A percentile compares a stretch with the other conserved stretches of the same genome.
Conservation (phyloP, 2,113 vertebrate species). For the Amblyornis subalaris region DNA sequence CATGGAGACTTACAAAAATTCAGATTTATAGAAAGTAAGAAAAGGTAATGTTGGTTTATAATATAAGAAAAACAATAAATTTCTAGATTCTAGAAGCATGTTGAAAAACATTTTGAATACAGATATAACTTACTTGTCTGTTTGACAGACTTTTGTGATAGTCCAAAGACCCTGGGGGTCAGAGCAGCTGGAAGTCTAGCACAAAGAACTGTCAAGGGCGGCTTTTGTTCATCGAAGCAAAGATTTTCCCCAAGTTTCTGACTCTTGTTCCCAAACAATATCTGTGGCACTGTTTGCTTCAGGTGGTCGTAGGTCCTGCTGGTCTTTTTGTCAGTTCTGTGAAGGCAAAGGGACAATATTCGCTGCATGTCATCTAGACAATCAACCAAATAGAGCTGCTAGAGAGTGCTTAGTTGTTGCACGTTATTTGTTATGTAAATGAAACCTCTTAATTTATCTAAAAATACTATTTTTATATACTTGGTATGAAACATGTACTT, state of each 20-base stretch:
- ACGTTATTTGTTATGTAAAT: conserved; percentile 83
- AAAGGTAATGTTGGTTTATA: conserved; percentile 6
- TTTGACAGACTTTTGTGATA: conserved; percentile 66
- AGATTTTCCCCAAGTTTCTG: conserved; percentile 66
- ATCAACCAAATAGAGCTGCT: conserved; percentile 78
- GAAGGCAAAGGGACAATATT: conserved; percentile 74
- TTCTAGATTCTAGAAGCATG: conserved; percentile 70
- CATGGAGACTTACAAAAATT: background rate
- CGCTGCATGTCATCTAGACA: conserved; percentile 82
- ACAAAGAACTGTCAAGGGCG: conserved; percentile 58
- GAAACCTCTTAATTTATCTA: conserved; percentile 78
- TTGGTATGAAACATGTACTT: conserved; percentile 79
- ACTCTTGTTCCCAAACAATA: conserved; percentile 71
- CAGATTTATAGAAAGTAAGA: background rate
- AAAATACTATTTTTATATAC: conserved; percentile 84
- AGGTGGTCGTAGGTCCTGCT: conserved; percentile 68
- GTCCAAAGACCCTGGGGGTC: conserved; percentile 68
- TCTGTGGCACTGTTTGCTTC: conserved; percentile 62
- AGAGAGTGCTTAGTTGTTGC: conserved; percentile 75
- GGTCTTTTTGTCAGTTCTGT: conserved; percentile 70
- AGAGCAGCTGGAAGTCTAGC: conserved; percentile 69
- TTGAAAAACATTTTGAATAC: conserved; percentile 57
- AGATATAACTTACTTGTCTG: conserved; percentile 64
- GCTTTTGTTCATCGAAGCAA: conserved; percentile 69
- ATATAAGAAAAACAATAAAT: conserved; percentile 18